Evolutionary conservation across 30 jellyfish, hydroid and myxozoan species (phyloP), one percentile per base, ranked within the genome.

Genomic region (Cassiopea andromeda): DNA sequence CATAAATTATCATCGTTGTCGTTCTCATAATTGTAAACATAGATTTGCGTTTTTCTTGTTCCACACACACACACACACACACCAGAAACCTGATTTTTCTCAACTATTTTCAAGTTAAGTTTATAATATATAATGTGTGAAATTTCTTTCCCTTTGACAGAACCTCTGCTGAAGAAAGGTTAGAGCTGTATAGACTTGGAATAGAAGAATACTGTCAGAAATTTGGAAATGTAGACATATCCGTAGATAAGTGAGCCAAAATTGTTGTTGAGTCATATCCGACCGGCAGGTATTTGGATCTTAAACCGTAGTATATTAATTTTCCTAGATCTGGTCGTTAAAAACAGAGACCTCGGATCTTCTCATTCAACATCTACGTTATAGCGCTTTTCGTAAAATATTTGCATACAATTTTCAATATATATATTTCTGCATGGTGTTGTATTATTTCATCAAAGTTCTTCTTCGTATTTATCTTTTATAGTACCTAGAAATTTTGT

Each of bases 171-270:
- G 98, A 93, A 69, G 82, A 73, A 38, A 84, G 98, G 48, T 84
- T 93, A 3, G 98, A 93, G 85, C 59, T 83, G 43, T 93, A 93
- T 77, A 71, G 97, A 46, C 80, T 78, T 14, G 98, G 98, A 6
- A 93, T 93, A 64, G 97, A 93, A 79, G 98, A 93, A 80, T 93
- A 83, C 58, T 93, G 98, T 74, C 92, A 85, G 64, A 93, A 93
- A 77, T 93, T 89, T 69, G 97, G 98, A 67, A 70, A 84, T 70
- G 95, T 82, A 7, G 91, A 93, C 57, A 90, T 93, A 2, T 46
- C 91, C 89, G 3, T 85, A 74, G 69, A n/a, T 47, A 45, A 6
- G 17, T 18, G 13, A 79, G 45, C 1, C 16, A 77, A 80, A 6
- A 5, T 46, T 4, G 48, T 19, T 70, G 6, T 66, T 66, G 18